Evolutionary conservation across 1,140 invertebrate genomes (phyloP).

Genomic region (Caenorhabditis briggsae): DNA sequence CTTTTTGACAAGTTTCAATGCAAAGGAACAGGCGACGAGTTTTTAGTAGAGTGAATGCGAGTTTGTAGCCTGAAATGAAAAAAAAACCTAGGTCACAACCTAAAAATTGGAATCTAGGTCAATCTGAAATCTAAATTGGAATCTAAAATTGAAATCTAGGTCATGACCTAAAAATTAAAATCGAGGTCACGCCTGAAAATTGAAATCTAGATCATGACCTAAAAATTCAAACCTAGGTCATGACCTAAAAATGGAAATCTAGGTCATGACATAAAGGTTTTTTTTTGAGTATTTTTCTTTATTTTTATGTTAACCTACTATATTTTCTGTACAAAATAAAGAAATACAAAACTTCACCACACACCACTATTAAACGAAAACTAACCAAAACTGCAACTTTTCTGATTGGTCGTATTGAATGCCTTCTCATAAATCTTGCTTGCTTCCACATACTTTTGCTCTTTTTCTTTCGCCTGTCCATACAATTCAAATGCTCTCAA

Average conservation of each 20-base stretch:
- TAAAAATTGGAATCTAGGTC: neutral
- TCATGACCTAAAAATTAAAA: no score
- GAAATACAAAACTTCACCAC: no score
- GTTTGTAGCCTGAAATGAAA: constrained; percentile 85
- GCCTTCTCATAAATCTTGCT: constrained; percentile 87
- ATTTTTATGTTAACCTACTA: no score
- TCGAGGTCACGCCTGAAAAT: no score
- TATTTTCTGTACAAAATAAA: no score
- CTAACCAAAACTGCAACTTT: constrained; percentile 86
- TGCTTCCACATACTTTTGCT: constrained; percentile 90
- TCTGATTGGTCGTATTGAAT: constrained; percentile 86
- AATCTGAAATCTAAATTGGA: no score
- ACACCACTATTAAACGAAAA: no score
- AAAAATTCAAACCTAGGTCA: no score
- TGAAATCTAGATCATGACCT: neutral
- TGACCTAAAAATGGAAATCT: no score
- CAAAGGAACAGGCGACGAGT: constrained; percentile 89
- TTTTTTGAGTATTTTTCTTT: no score
- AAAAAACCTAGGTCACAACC: neutral
- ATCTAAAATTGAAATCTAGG: no score
- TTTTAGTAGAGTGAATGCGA: constrained; percentile 92
- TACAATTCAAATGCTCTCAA: constrained; percentile 90
- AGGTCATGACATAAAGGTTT: no score
- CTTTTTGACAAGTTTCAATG: constrained; percentile 87
- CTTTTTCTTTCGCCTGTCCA: constrained; percentile 90